phyloP scores from a whole-genome alignment of 2,797 vertebrate species.

The Acridotheres tristis region DNA sequence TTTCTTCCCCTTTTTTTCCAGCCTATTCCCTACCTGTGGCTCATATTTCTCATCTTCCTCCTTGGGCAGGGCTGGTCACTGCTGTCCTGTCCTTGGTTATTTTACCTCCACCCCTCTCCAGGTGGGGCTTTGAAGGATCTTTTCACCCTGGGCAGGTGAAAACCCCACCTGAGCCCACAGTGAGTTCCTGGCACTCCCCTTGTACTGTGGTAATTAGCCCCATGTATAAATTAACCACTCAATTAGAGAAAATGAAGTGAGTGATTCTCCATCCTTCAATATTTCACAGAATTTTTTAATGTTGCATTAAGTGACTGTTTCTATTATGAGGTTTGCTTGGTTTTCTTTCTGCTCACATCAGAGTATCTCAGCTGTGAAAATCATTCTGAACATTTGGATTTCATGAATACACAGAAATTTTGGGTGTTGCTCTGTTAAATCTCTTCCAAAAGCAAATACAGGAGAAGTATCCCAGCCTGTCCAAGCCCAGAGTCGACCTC shows the following conservation, averaged over 20 bases:
- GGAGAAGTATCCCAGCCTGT: neutral
- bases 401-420: neutral
- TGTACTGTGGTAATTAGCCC: no score
- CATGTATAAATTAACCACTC: no score
- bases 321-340: neutral
- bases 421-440: neutral
- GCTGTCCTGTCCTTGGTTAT: no score
- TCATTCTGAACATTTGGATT: neutral
- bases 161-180: no score
- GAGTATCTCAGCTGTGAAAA: neutral
- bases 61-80: no score
- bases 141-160: no score
- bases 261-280: neutral
- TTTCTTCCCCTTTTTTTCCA: neutral
- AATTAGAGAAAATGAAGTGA: neutral
- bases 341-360: neutral
- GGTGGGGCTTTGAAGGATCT: no score
- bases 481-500: neutral
- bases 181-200: no score
- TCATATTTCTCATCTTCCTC: no score
- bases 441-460: neutral
- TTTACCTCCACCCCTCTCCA: no score
- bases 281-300: neutral
- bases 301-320: conserved; percentile 10
- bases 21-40: neutral